Conservation (phyloP, 2,113 vertebrate species). For the Notarius lentiginosus region DNA sequence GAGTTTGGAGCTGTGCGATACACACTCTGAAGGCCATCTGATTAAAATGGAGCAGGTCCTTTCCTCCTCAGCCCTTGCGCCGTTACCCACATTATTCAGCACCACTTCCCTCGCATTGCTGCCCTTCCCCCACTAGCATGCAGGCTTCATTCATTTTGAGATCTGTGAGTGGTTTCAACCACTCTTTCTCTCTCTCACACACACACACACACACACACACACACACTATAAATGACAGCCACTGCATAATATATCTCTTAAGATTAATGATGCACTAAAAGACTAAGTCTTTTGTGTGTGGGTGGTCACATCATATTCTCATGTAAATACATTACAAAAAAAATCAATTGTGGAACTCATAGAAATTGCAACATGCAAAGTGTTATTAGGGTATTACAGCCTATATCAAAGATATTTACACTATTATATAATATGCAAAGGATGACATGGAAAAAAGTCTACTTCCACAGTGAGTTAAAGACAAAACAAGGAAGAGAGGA, state of each 20-base stretch:
- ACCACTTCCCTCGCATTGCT: conserved; percentile 10
- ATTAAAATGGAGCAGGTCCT: conserved; percentile 49
- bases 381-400: conserved; percentile 42
- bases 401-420: conserved; percentile 52
- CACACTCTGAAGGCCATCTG: conserved; percentile 39
- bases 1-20: conserved; percentile 29
- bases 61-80: conserved; percentile 31
- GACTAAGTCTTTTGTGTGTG: conserved; percentile 15
- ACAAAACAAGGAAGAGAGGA: not conserved
- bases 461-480: not conserved
- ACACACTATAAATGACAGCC: not conserved
- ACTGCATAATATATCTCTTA: conserved; percentile 12
- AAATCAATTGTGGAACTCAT: not conserved
- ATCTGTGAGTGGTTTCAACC: conserved; percentile 15
- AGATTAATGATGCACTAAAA: not conserved
- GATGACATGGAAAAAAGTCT: conserved; percentile 5
- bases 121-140: not conserved
- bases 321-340: not conserved
- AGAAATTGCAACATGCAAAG: not conserved
- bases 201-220: not conserved
- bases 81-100: conserved; percentile 34
- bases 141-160: conserved; percentile 26
- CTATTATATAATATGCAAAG: conserved; percentile 56
- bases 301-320: not conserved
- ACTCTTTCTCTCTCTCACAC: too few relatives aligned